Base-by-base conservation (phyloP, 2,797 vertebrate species). In the Chiroxiphia lanceolata region DNA sequence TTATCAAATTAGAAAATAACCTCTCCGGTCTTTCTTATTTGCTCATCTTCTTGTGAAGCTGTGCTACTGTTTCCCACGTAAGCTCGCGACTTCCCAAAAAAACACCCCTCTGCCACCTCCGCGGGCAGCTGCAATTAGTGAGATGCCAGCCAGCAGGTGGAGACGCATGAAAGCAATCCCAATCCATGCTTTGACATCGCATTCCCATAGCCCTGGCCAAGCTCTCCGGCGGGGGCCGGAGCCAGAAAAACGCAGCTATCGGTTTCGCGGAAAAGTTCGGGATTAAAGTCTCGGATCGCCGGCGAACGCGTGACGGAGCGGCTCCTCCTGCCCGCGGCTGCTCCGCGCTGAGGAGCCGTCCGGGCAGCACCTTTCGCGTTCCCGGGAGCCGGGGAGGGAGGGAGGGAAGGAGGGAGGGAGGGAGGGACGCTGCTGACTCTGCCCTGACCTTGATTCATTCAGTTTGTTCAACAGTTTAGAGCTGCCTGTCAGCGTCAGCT, bases 141-240 rank as follows among this genome's bases (percentile, higher is more conserved):
- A 90, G 61, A 94, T 95, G 96, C 94, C 96, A 97, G 92, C 97
- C 96, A 97, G 97, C 96, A 97, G 97, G 96, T 97, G 97, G 96
- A 97, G 97, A 97, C 93, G 94, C 97, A 96, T 20, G 95, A 96
- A 97, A 97, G 93, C 92, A 83, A 95, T 97, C 96, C 95, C 92
- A 6, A 9, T 12, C 50, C 95, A n/a, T 9, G 91, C 94, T 71
- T 54, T 67, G 92, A 71, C 89, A 86, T 44, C 82, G 92, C 87
- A 61, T 94, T 96, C 94, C 96, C 95, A 78, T 9, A 65, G 94
- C 89, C 90, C 87, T 65, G 72, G 89, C 93, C 96, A 77, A 86
- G 83, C 87, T 22, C 86, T 93, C 53, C 8, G 33, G 71, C 42
- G 20, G 77, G 80, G 38, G 38, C 81, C 90, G 14, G 45, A 64